Base-by-base conservation (phyloP, 2,113 vertebrate species). In the Syngnathoides biaculeatus region DNA sequence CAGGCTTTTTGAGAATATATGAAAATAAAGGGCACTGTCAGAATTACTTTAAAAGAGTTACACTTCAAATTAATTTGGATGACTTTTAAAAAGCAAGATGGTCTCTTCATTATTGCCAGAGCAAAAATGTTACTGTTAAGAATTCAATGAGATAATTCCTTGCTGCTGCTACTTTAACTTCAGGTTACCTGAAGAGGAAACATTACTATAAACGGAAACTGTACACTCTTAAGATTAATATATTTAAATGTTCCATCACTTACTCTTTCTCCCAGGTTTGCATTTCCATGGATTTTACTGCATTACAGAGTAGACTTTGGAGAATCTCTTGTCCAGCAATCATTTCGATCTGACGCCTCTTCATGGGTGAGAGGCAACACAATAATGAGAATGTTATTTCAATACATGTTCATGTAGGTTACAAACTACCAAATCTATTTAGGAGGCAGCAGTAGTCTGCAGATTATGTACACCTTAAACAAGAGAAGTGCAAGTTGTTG, bases 331-430 rank as follows among this genome's bases (percentile, higher is more conserved):
- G 92, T 73, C 93, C 91, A 61, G 89, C 76, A 15, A 87, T 88
- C 15, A 93, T 85, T 67, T 98, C 93, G 43, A 90, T 90, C 87
- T 93, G 92, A 64, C 95, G 88, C 79, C 88, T 90, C 97, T 99
- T 89, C 53, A 27, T 43, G 15, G 65, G 42, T 4, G 30, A 61
- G 8, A 20, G 20, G 42, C 0, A 45, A 40, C 45, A 58, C 52
- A 60, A 20, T 58, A 45, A 67, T 57, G 14, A 57, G 14, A 57
- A 57, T 19, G 45, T 1, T 20, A 47, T 47, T 47, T 19, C 45
- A 8, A 17, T 17, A 6, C 52, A 55, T 26, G 13, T 26, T 55
- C 14, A 5, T 13, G 22, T 14, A 14, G 10, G 24, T 12, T 53
- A 24, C 20, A 53, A 53, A 53, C n/a, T 11, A n/a, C 50, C 0